Percentiles rank a stretch among this genome's conserved stretches.
phyloP scores from a whole-genome alignment of 2,888 invertebrate species.

The Camptogramma bilineatum region DNA sequence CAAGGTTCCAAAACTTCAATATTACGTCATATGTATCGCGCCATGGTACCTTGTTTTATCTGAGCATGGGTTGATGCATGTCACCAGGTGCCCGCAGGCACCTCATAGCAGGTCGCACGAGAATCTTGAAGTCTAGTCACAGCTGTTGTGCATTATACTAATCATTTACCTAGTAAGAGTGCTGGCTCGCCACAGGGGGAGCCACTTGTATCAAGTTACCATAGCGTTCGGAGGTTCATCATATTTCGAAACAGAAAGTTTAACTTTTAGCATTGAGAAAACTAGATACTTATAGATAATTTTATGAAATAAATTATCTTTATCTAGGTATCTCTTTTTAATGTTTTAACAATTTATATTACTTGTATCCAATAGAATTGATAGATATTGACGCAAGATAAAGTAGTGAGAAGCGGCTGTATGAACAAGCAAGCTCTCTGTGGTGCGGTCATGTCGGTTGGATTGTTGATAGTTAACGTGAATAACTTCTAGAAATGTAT shows the following conservation, averaged over 20 bases:
- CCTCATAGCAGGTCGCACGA: slow-evolving; percentile 45
- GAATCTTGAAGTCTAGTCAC: slow-evolving; percentile 76
- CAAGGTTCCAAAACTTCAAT: neutral
- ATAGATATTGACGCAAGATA: neutral
- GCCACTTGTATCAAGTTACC: neutral
- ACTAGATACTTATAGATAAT: no score
- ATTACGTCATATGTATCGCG: neutral
- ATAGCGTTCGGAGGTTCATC: neutral
- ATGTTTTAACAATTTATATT: neutral
- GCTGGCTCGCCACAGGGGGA: slow-evolving; percentile 24
- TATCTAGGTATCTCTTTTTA: neutral
- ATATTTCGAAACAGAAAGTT: neutral
- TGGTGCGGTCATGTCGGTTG: slow-evolving; percentile 40
- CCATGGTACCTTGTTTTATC: slow-evolving; percentile 20
- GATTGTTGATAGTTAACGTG: slow-evolving; percentile 50
- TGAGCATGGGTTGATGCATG: slow-evolving; percentile 26
- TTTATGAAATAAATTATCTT: no score
- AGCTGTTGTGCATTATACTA: slow-evolving; percentile 68
- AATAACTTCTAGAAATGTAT: slow-evolving; percentile 46
- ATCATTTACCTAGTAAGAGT: slow-evolving; percentile 40
- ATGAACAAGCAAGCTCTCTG: slow-evolving; percentile 29
- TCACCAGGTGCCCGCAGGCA: slow-evolving; percentile 40
- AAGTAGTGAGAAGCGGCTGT: neutral
- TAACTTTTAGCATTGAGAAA: neutral
- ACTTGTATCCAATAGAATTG: neutral